Conservation (phyloP, 2,113 vertebrate genomes). For the Aepyceros melampus region DNA sequence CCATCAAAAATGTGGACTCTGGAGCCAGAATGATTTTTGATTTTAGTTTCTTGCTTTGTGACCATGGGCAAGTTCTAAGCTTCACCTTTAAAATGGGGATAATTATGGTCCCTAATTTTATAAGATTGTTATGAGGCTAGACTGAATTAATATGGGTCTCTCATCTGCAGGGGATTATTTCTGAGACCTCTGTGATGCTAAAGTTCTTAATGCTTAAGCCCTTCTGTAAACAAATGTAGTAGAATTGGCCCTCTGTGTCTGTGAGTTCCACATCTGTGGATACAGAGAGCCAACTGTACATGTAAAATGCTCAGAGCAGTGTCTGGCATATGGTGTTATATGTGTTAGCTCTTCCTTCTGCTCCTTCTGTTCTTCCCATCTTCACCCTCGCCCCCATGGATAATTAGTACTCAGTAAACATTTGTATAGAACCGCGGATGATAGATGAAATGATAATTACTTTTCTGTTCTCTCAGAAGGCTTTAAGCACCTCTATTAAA, state of each 20-base stretch:
- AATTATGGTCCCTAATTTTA: background rate
- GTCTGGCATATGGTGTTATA: background rate
- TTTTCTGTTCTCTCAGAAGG: background rate
- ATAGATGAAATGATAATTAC: conserved; percentile 7
- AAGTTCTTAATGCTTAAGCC: background rate
- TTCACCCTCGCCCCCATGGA: background rate
- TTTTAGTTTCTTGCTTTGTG: background rate
- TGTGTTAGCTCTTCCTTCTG: background rate
- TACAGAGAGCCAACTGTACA: background rate
- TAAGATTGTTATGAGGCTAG: background rate
- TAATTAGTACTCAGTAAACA: conserved; percentile 1
- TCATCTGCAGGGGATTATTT: background rate
- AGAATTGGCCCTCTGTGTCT: background rate
- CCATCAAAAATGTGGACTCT: background rate
- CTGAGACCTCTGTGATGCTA: background rate
- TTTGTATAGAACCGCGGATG: background rate
- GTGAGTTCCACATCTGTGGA: background rate
- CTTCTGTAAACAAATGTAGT: background rate
- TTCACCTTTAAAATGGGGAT: background rate
- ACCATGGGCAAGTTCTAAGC: background rate
- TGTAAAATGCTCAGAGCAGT: background rate
- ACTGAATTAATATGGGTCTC: background rate
- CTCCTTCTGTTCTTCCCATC: background rate
- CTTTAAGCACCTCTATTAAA: conserved; percentile 15
- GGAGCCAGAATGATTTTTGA: background rate